Evolutionary conservation across 2,113 vertebrate species (phyloP).

Genomic region (Orthochromis malagaraziensis): DNA sequence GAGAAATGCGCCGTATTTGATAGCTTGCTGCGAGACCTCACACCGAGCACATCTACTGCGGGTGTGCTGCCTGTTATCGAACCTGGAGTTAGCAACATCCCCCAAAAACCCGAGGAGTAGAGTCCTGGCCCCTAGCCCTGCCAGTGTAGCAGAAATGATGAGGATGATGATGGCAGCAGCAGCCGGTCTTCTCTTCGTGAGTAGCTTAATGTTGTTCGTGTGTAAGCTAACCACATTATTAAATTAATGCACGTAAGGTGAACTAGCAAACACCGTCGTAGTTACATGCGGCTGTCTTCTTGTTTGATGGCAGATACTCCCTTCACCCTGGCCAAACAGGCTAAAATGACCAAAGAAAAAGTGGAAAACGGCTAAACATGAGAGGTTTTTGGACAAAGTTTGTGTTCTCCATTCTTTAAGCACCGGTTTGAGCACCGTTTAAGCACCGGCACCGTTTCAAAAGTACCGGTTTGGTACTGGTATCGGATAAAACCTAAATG

Average conservation of each 20-base stretch:
- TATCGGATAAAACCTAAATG: background rate
- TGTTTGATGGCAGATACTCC: background rate
- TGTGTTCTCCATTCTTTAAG: background rate
- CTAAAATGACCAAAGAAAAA: background rate
- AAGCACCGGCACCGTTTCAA: background rate
- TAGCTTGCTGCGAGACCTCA: too few relatives aligned
- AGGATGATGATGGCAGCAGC: background rate
- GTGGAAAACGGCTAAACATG: fast-evolving
- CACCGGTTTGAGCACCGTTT: fast-evolving
- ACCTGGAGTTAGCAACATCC: too few relatives aligned
- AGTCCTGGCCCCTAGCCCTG: too few relatives aligned
- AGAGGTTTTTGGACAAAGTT: background rate
- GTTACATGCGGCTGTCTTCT: fast-evolving
- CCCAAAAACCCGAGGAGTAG: fast-evolving
- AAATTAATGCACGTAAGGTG: fast-evolving
- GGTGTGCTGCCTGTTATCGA: too few relatives aligned
- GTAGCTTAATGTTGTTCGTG: background rate
- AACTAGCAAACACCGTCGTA: fast-evolving
- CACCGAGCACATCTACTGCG: too few relatives aligned
- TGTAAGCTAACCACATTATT: background rate
- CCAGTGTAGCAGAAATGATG: too few relatives aligned
- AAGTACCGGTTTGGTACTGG: background rate
- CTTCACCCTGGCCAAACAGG: background rate
- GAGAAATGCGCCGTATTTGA: too few relatives aligned
- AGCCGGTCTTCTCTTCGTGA: background rate